A percentile compares a stretch with the other conserved stretches of the same genome.
Conservation (phyloP, 2,113 vertebrate species). For the Lipophrys pholis region DNA sequence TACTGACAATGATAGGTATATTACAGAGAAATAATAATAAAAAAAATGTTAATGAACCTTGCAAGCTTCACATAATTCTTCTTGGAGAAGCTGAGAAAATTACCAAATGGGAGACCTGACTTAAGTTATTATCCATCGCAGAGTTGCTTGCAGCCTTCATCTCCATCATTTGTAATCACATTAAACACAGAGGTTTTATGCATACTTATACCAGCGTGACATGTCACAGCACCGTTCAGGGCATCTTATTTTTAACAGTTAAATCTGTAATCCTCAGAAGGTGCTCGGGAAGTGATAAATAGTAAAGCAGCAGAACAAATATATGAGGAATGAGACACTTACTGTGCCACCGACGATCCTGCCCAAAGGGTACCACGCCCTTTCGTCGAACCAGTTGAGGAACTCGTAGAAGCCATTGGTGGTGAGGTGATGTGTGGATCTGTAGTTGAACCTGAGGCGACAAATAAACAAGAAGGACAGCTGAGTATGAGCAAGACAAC, state of each 20-base stretch:
- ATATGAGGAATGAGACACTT: slow-evolving; percentile 75
- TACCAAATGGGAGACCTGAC: no score
- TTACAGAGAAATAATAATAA: background rate
- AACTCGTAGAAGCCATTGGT: slow-evolving; percentile 99
- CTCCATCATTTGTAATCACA: no score
- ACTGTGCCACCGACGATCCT: slow-evolving; percentile 99
- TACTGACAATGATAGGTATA: background rate
- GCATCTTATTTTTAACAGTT: background rate
- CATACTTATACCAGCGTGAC: no score
- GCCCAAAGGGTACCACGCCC: slow-evolving; percentile 98
- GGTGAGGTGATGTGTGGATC: slow-evolving; percentile 98
- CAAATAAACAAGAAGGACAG: slow-evolving; percentile 2
- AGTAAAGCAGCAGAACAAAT: background rate
- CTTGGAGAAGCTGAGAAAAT: background rate
- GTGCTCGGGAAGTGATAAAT: background rate
- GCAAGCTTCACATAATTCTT: background rate
- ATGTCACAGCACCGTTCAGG: background rate
- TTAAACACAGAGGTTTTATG: no score
- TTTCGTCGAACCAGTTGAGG: slow-evolving; percentile 99
- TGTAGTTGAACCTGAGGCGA: slow-evolving; percentile 96
- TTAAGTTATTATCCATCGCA: no score
- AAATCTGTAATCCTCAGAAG: background rate
- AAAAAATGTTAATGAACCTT: background rate
- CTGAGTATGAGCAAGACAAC: slow-evolving; percentile 18
- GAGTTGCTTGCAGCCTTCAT: no score